phyloP scores from a whole-genome alignment of 2,888 invertebrate genomes.

The Cenopis cana region DNA sequence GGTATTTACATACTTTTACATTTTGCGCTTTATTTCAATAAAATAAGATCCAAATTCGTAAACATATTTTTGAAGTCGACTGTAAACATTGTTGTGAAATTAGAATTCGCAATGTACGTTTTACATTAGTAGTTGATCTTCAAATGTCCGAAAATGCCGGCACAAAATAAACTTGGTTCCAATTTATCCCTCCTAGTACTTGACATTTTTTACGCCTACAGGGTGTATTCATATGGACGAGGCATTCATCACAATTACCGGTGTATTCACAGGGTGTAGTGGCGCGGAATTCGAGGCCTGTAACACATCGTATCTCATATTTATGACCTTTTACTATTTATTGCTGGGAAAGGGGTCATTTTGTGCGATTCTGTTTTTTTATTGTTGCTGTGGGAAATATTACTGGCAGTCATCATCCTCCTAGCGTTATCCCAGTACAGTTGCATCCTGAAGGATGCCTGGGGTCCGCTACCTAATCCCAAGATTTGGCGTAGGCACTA shows the following conservation, averaged over 20 bases:
- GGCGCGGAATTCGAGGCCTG: conserved; percentile 38
- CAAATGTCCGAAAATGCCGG: background rate
- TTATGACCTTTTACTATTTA: conserved; percentile 43
- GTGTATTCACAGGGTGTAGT: conserved; percentile 44
- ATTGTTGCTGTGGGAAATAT: conserved; percentile 8
- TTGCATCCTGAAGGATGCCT: too few relatives aligned
- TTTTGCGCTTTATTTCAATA: too few relatives aligned
- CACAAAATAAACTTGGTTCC: conserved; percentile 17
- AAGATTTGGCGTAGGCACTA: too few relatives aligned
- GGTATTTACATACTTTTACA: too few relatives aligned
- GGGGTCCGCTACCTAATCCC: too few relatives aligned
- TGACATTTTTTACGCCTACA: conserved; percentile 38
- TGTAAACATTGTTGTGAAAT: too few relatives aligned
- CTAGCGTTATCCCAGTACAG: too few relatives aligned
- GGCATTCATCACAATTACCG: conserved; percentile 44
- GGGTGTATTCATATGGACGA: conserved; percentile 40
- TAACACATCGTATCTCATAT: conserved; percentile 44
- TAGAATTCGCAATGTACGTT: background rate
- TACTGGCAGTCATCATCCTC: too few relatives aligned
- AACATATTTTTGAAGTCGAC: too few relatives aligned
- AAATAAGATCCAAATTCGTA: too few relatives aligned
- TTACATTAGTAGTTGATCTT: background rate
- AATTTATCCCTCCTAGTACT: conserved; percentile 29
- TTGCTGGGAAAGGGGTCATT: conserved; percentile 32
- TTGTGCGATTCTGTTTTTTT: conserved; percentile 9